Evolutionary conservation across 2,888 invertebrate species (phyloP).

Genomic region (Periphyllus acericola): DNA sequence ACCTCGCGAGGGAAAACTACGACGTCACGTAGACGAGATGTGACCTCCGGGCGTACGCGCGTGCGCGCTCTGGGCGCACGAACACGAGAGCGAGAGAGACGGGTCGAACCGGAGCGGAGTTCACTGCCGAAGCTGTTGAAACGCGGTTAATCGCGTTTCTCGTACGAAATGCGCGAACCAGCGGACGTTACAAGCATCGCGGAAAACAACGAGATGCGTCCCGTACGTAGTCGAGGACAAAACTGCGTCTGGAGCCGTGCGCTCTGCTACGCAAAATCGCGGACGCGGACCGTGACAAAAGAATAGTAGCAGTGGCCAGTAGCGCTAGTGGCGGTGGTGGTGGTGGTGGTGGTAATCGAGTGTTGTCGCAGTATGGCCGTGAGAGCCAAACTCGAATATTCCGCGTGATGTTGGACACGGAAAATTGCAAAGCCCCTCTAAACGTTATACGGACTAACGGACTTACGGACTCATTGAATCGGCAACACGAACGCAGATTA

Average conservation of each 20-base stretch:
- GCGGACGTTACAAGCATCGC: not conserved
- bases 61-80: no score
- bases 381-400: not conserved
- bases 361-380: not conserved
- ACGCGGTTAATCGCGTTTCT: not conserved
- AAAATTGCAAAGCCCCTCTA: not conserved
- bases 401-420: not conserved
- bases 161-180: not conserved
- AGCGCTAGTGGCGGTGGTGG: not conserved
- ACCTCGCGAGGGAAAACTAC: no score
- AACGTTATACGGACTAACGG: no score
- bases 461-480: no score
- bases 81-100: not conserved
- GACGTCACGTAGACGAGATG: no score
- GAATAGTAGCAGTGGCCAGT: not conserved
- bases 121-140: not conserved
- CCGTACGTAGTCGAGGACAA: not conserved
- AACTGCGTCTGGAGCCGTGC: not conserved
- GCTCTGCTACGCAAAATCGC: slow-evolving; percentile 31
- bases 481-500: no score
- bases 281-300: slow-evolving; percentile 44
- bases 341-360: not conserved
- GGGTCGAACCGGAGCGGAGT: no score
- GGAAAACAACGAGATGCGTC: not conserved
- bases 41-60: no score